Base-by-base conservation (phyloP, 2,888 invertebrate genomes). In the Eupithecia pulchellata region DNA sequence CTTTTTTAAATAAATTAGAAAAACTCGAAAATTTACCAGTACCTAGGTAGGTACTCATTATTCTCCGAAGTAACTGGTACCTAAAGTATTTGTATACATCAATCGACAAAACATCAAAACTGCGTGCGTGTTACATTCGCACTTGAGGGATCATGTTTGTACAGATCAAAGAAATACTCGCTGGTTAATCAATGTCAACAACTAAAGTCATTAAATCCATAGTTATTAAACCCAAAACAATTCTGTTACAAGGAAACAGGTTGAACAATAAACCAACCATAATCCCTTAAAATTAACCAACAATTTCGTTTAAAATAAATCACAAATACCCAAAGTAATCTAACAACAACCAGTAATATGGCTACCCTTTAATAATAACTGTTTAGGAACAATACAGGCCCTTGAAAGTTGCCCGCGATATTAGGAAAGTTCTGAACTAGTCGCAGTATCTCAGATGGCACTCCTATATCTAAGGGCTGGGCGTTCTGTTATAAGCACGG, bases 331-430 rank as follows among this genome's bases (percentile, higher is more conserved):
- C 69, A 42, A 76, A 75, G 71, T 75, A 77, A 75, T 76, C 65
- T 71, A 74, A 75, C 79, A 79, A 78, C 76, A 29, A 3, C 20
- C 39, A 60, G 32, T 79, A 66, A 68, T 72, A 69, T 52, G 61
- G 60, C 68, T 63, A 60, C 69, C 69, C 76, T 72, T 79, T 80
- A 82, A 81, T 79, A n/a, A 77, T 75, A 69, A 71, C 66, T 74
- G 74, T 73, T 57, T 72, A 65, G 65, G 74, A 76, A 77, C 77
- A 77, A 77, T 78, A 77, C 65, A 32, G 75, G 77, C 81, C 83
- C 83, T 87, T 83, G 82, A 85, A 91, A 91, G 85, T 91, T 88
- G 74, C 77, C 83, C 86, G 82, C 86, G 86, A 91, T 91, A 92
- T 93, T 92, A 87, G 88, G 84, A 89, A 92, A 92, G 90, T 93